Conservation (phyloP, 1,140 invertebrate species). For the Carcinoscorpius rotundicauda region DNA sequence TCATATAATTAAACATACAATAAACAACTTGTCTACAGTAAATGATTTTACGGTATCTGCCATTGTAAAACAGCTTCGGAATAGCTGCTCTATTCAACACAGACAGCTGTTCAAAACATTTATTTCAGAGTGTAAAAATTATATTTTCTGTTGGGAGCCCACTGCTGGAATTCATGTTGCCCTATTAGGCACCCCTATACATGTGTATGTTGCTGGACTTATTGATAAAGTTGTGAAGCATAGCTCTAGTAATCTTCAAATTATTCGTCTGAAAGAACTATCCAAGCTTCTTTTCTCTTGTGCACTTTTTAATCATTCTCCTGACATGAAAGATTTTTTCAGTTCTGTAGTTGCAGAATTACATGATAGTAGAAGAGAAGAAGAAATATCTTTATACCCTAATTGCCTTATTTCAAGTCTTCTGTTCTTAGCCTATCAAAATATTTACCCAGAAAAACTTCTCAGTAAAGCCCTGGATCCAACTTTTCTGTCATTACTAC, state of each 20-base stretch:
- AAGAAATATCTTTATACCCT: slow-evolving; percentile 7
- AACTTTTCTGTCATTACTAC: background rate
- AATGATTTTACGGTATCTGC: slow-evolving; percentile 3
- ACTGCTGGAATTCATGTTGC: slow-evolving; percentile 6
- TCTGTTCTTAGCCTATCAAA: slow-evolving; percentile 9
- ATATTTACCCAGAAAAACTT: slow-evolving; percentile 4
- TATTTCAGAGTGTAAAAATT: background rate
- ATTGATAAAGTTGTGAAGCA: slow-evolving; percentile 7
- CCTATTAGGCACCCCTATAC: slow-evolving; percentile 3
- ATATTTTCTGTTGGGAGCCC: slow-evolving; percentile 4
- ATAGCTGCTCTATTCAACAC: background rate
- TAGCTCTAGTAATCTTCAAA: background rate
- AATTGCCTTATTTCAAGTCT: background rate
- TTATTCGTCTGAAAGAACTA: slow-evolving; percentile 10
- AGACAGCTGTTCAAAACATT: slow-evolving; percentile 1
- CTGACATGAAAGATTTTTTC: slow-evolving; percentile 1
- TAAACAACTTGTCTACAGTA: background rate
- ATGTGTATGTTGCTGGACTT: slow-evolving; percentile 9
- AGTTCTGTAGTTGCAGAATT: slow-evolving; percentile 2
- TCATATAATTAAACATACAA: background rate
- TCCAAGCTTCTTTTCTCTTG: slow-evolving; percentile 7
- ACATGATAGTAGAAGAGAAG: background rate
- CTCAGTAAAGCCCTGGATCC: background rate
- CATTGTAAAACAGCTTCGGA: slow-evolving; percentile 11
- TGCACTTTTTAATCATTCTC: slow-evolving; percentile 6